Evolutionary conservation across 2,797 vertebrate genomes (phyloP).

Genomic region (Adelosebastes latens): DNA sequence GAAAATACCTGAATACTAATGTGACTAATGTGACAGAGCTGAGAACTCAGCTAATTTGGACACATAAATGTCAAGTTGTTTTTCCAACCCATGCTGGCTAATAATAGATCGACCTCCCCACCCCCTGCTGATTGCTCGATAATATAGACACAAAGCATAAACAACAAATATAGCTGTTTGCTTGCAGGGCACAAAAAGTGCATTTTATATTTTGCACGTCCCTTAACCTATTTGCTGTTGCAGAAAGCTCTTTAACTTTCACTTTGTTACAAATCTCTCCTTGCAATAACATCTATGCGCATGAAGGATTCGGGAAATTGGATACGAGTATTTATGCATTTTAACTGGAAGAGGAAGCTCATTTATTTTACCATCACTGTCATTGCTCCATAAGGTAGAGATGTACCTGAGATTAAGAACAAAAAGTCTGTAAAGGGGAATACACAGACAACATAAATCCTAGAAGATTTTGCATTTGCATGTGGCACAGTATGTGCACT

Average conservation of each 20-base stretch:
- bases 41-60: constrained; percentile 56
- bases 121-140: constrained; percentile 35
- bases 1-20: constrained; percentile 65
- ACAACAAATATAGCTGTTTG: constrained; percentile 10
- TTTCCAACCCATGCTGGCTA: constrained; percentile 41
- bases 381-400: not conserved
- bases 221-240: not conserved
- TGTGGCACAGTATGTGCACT: not conserved
- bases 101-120: constrained; percentile 52
- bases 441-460: not conserved
- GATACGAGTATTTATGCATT: constrained; percentile 20
- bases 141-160: not conserved
- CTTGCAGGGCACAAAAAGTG: not conserved
- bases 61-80: constrained; percentile 74
- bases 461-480: not conserved
- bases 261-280: constrained; percentile 30
- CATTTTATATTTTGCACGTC: constrained; percentile 2
- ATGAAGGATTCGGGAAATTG: constrained; percentile 33
- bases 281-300: constrained; percentile 23
- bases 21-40: constrained; percentile 37
- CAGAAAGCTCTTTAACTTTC: constrained; percentile 22
- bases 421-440: not conserved
- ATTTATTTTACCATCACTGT: constrained; percentile 17
- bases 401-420: not conserved
- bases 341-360: constrained; percentile 8